phyloP scores from a whole-genome alignment of 2,797 vertebrate genomes.

The Manis crassicaudata region DNA sequence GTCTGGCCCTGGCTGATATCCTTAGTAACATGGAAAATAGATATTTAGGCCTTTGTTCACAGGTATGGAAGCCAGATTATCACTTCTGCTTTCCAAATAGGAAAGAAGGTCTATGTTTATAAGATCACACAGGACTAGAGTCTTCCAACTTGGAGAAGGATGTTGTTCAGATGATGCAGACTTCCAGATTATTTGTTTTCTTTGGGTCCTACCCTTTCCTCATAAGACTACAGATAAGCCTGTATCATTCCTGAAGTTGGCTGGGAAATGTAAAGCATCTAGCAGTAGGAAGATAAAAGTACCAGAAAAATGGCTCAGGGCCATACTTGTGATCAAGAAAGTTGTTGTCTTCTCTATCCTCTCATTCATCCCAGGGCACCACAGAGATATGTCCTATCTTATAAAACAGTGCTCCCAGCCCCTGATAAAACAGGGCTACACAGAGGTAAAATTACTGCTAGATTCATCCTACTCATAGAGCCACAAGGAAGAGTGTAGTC shows the following conservation, averaged over 20 bases:
- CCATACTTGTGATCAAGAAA: background rate
- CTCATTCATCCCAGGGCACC: background rate
- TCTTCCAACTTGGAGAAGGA: background rate
- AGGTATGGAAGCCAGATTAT: background rate
- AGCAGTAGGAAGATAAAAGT: background rate
- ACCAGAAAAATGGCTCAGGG: background rate
- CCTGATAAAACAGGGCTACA: background rate
- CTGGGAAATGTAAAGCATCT: slow-evolving; percentile 24
- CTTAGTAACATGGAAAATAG: background rate
- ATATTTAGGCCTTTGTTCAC: background rate
- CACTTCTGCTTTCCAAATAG: background rate
- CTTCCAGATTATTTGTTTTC: background rate
- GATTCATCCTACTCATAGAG: background rate
- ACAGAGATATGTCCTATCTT: background rate
- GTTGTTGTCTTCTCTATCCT: background rate
- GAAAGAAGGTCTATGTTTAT: background rate
- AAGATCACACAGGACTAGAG: background rate
- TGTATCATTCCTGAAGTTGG: background rate
- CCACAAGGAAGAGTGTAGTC: background rate
- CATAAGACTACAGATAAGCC: background rate
- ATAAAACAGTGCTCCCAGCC: background rate
- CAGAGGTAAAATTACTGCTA: background rate
- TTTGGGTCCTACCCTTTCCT: background rate
- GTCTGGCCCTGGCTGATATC: background rate
- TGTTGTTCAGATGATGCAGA: background rate